A percentile compares a stretch with the other conserved stretches of the same genome.
These are phyloP conservation scores for Oxycera nigricornis DNA, from an alignment of 2,888 invertebrate genomes.

Conservation along the genomic window DNA sequence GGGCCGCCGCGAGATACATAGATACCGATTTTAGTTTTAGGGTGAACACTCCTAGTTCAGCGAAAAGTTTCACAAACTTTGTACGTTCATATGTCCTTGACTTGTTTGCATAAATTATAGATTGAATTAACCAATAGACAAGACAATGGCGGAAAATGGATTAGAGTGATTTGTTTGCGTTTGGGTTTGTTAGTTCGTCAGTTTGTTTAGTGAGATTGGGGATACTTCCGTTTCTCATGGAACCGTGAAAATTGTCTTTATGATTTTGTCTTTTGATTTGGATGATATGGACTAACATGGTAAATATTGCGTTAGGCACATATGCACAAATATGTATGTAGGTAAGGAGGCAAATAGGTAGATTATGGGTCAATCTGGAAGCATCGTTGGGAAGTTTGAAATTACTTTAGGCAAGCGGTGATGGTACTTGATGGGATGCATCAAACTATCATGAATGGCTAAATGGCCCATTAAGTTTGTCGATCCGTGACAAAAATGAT, in stretches of 20 bases:
- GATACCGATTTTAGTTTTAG: not conserved
- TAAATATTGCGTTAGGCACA: not conserved
- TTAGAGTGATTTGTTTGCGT: not conserved
- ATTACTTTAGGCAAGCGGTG: not conserved
- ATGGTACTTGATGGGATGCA: not conserved
- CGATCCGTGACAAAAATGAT: constrained; percentile 7
- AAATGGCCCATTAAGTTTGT: constrained; percentile 33
- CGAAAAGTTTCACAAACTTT: not conserved
- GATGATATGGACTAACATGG: not conserved
- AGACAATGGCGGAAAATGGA: not conserved
- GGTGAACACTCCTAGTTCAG: not conserved
- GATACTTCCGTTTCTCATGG: constrained; percentile 37
- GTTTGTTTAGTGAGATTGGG: not conserved
- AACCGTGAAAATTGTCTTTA: constrained; percentile 6
- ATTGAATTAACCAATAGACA: not conserved
- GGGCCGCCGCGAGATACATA: not conserved
- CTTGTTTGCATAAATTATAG: constrained; percentile 35
- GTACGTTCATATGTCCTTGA: constrained; percentile 14
- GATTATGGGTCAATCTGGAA: constrained; percentile 15
- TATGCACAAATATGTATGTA: not conserved
- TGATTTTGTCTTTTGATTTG: too few species aligned
- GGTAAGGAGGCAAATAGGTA: not conserved
- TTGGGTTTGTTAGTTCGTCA: not conserved
- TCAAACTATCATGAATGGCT: not conserved
- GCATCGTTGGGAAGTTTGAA: not conserved